These are phyloP conservation scores for Argyresthia goedartella DNA, from an alignment of 2,888 invertebrate genomes.

Conservation along the genomic window DNA sequence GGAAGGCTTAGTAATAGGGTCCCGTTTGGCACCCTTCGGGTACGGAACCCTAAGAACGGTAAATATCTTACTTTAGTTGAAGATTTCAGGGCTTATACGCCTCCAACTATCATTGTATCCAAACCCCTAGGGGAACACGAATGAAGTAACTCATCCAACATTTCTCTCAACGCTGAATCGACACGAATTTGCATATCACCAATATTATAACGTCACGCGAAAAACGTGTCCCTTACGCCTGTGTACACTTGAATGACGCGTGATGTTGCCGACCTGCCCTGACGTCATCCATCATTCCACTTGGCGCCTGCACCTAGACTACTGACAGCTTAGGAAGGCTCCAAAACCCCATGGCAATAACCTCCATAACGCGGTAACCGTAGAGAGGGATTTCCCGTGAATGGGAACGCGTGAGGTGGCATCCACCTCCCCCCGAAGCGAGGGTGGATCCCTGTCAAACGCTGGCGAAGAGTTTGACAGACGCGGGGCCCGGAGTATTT, in stretches of 20 bases:
- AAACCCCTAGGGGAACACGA: no score
- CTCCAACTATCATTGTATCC: no score
- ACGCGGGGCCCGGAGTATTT: conserved; percentile 70
- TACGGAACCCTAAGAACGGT: no score
- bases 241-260: conserved; percentile 71
- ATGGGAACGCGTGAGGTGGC: conserved; percentile 38
- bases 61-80: no score
- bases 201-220: conserved; percentile 70
- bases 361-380: conserved; percentile 20
- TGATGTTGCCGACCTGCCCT: conserved; percentile 69
- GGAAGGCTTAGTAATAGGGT: no score
- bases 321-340: conserved; percentile 46
- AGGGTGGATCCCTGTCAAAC: conserved; percentile 71
- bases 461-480: conserved; percentile 71
- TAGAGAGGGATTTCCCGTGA: conserved; percentile 14
- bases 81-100: no score
- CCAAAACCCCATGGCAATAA: conserved; percentile 8
- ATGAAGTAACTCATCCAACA: no score
- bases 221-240: conserved; percentile 72
- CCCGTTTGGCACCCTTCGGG: no score
- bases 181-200: conserved; percentile 65
- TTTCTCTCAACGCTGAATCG: no score
- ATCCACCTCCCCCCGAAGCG: conserved; percentile 53
- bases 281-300: conserved; percentile 70
- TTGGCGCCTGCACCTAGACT: conserved; percentile 70